Base-by-base conservation (phyloP, 2,113 vertebrate species). In the Callipepla squamata region DNA sequence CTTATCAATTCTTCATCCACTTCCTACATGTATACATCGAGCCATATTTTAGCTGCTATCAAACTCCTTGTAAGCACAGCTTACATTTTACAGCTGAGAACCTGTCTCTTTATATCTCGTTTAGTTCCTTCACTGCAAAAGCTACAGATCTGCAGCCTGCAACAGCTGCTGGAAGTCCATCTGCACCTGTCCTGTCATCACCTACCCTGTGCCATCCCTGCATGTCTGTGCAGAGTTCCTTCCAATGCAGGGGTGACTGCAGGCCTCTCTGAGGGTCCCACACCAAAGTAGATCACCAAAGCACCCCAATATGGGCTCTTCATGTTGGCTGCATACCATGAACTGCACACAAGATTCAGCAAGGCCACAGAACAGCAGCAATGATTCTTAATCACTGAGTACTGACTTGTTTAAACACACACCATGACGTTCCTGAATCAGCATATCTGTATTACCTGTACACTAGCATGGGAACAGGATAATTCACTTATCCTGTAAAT, bases 261-360 rank as follows among this genome's bases (percentile, higher is more conserved):
- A 22, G 32, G 30, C 11, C 13, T 18, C 36, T 5, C 28, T 0
- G 23, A 28, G 12, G 6, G 8, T 9, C 36, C 28, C 38, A 5
- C 1, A 0, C 9, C 7, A 0, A n/a, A 22, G 20, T 9, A 5
- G 22, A 7, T 13, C 1, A 1, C 42, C 4, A 18, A 38, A 34
- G 21, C 59, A 61, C 23, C 1, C 0, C 40, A 16, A 1, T 11
- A 16, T 11, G 18, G 55, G 30, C 17, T 57, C 30, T 28, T 57
- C 18, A 32, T 57, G 17, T n/a, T 57, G 55, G 55, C 30, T 32
- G 17, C 17, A 18, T 9, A 32, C 53, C 28, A 55, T 6, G 8
- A 55, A 18, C 18, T 57, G 55, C 55, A 19, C 9, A n/a, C 9
- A 20, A 57, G 55, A 17, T 11, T 57, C 30, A 21, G 57, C 32